Base-by-base conservation (phyloP, 2,113 vertebrate genomes). In the Otocyon megalotis region DNA sequence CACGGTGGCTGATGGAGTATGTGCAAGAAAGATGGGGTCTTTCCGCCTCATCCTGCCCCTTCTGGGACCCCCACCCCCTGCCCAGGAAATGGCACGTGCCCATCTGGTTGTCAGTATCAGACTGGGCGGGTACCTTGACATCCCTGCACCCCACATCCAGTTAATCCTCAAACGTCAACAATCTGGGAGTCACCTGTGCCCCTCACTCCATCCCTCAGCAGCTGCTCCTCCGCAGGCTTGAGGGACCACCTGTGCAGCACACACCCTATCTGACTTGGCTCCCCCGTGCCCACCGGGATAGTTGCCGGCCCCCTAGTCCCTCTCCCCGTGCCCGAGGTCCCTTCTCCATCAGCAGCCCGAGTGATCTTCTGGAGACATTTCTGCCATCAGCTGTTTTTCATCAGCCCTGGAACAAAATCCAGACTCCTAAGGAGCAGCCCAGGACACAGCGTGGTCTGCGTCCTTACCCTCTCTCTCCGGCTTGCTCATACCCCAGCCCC, bases 381-480 rank as follows among this genome's bases (percentile, higher is more conserved):
- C 82, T 48, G 35, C 56, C 19, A 3, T 11, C n/a, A 10, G 32
- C 1, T 1, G 13, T 26, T 72, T 81, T 53, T 8, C 24, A 8
- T 43, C 22, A 5, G 20, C 14, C 50, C 35, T 11, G 53, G 48
- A 14, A 28, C 26, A 28, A 77, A 80, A 76, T 8, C 54, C 74
- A 35, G 54, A 17, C 2, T 60, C 50, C 16, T n/a, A 10, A 13
- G 5, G 17, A 32, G 58, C 62, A 1, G n/a, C 60, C 2, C 35
- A 11, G 13, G 37, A 19, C 0, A 0, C 32, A 0, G 15, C 17
- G 0, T n/a, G 37, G 43, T 30, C 48, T 3, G 26, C 30, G 19
- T 28, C 37, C 72, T 2, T 4, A 35, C 63, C 32, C 11, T 65
- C n/a, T 56, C n/a, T 56, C n/a, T 11, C 24, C 63, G 24, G 63